Evolutionary conservation across 2,113 vertebrate genomes (phyloP).

Genomic region (Candoia aspera): DNA sequence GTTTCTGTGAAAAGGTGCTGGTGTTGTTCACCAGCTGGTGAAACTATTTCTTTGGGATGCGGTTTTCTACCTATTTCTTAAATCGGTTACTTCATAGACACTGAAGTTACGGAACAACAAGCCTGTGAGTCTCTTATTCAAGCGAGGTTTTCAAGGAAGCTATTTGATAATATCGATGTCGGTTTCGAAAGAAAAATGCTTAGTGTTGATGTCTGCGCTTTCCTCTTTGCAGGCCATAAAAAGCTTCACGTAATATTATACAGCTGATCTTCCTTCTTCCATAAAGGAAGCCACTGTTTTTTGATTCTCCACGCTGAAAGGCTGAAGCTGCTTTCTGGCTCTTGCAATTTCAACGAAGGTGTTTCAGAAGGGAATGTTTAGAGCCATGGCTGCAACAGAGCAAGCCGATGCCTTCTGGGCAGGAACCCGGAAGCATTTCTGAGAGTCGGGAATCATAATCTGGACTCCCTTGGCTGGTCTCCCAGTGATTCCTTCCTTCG

Average conservation of each 20-base stretch:
- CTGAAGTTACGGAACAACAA: background rate
- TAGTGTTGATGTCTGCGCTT: background rate
- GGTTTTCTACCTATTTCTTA: background rate
- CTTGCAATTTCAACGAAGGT: background rate
- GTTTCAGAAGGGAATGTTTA: no score
- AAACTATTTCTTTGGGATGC: background rate
- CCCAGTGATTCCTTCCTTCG: background rate
- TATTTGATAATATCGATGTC: background rate
- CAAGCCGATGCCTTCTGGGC: no score
- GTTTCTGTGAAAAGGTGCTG: background rate
- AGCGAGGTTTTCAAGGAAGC: background rate
- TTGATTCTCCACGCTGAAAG: background rate
- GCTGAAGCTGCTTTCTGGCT: background rate
- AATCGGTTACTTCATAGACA: background rate
- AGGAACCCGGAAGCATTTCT: background rate
- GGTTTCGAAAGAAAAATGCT: background rate
- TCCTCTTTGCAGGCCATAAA: background rate
- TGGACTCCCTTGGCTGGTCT: background rate
- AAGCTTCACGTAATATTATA: background rate
- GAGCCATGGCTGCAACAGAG: no score
- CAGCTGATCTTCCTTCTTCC: background rate
- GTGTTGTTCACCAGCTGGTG: background rate
- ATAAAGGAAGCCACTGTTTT: background rate
- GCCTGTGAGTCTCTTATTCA: background rate
- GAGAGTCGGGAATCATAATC: background rate